These are phyloP conservation scores for Falco biarmicus DNA, from an alignment of 2,797 vertebrate species.

Conservation along the genomic window DNA sequence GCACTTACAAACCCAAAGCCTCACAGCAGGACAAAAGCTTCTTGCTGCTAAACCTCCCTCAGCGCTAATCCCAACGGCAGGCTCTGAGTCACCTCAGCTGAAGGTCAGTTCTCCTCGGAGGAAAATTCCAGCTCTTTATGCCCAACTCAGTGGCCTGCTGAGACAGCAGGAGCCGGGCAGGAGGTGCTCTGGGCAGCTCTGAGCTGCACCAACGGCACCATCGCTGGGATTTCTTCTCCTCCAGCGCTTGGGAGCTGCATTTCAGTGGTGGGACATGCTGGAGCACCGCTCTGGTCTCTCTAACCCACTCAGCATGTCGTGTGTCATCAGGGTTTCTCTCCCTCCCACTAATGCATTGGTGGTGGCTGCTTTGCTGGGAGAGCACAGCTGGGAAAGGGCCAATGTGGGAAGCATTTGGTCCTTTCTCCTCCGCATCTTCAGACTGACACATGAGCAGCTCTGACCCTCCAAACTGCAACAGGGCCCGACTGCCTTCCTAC, in stretches of 20 bases:
- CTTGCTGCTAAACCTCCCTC: slow-evolving; percentile 31
- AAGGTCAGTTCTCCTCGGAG: slow-evolving; percentile 38
- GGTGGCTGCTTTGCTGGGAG: not conserved
- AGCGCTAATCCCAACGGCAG: not conserved
- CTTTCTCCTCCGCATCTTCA: not conserved
- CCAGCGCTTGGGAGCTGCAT: not conserved
- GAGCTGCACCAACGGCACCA: not conserved
- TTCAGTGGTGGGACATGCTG: not conserved
- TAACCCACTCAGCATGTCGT: rapidly evolving
- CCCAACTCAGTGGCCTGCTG: not conserved
- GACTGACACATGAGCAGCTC: not conserved
- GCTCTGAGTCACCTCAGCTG: slow-evolving; percentile 37
- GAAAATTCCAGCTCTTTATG: slow-evolving; percentile 58
- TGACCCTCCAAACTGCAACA: not conserved
- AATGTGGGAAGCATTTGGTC: not conserved
- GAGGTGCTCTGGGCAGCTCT: not conserved
- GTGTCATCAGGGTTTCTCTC: not conserved
- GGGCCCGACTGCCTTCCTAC: not conserved
- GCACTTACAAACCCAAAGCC: not conserved
- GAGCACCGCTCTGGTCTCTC: not conserved
- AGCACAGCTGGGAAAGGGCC: not conserved
- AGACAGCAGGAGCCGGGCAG: not conserved
- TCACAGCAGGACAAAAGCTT: slow-evolving; percentile 50
- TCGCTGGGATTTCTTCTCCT: not conserved
- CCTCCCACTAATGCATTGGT: not conserved